Evolutionary conservation across 2,113 vertebrate genomes (phyloP), one percentile per base, ranked within the genome.

Genomic region (Malurus cyaneus): DNA sequence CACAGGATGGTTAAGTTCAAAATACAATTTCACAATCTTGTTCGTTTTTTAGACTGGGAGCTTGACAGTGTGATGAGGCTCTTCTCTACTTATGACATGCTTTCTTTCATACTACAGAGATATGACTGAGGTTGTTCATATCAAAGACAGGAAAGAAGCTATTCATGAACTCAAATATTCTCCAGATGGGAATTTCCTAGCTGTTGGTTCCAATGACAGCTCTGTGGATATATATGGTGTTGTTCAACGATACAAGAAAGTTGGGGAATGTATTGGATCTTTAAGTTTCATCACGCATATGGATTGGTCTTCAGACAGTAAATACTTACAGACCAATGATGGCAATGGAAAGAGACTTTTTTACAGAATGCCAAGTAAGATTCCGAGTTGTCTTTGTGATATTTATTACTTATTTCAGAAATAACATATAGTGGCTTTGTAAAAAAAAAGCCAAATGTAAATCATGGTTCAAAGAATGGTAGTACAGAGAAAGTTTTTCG

Each of bases 41-140:
- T 91, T 76, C 0, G 0, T n/a, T 53, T 77, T 93, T 89, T 78
- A 76, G 88, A 72, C 53, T 76, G 73, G 76, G 57, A 94, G 72
- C 32, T 71, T 80, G 67, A 57, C 57, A 86, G 25, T 79, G 7
- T 65, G 64, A 15, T 82, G 72, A 93, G 28, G 20, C 67, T 88
- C 18, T 83, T 90, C 86, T 94, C 36, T 93, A 86, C 86, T 96
- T 96, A 96, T 71, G 85, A 54, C 74, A 21, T 96, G 54, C 96
- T 96, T 95, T 92, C 92, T 97, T 88, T 95, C 95, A 31, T 95
- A 80, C 88, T 91, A 39, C 98, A 99, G 99, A 98, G 99, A 99
- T 97, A 99, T 99, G 99, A 99, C 99, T 25, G 99, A 99, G 97
- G 99, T 99, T 96, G 99, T 99, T 82, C 99, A 99, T 98, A 98